phyloP scores from a whole-genome alignment of 2,113 vertebrate genomes.

The Pristiophorus japonicus region DNA sequence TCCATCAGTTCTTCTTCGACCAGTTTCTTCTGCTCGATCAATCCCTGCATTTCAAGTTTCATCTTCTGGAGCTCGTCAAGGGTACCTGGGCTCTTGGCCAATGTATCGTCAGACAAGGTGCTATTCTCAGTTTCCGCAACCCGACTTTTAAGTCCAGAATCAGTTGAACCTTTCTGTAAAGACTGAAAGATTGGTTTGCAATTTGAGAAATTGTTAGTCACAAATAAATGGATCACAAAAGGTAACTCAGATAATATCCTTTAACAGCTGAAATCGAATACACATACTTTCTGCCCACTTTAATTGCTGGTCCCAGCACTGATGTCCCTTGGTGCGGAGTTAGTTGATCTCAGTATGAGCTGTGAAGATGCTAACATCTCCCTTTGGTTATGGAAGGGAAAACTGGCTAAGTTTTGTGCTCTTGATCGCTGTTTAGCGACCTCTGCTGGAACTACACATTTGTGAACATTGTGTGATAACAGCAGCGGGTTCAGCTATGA shows the following conservation, averaged over 20 bases:
- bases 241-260: not conserved
- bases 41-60: constrained; percentile 54
- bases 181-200: not conserved
- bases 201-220: not conserved
- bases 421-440: not conserved
- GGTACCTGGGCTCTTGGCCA: constrained; percentile 41
- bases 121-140: constrained; percentile 35
- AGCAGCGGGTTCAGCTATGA: not conserved
- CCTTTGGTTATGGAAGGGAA: not conserved
- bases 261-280: no score
- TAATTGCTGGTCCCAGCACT: not conserved
- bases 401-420: not conserved
- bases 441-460: not conserved
- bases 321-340: not conserved
- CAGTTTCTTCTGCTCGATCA: constrained; percentile 63
- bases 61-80: constrained; percentile 54
- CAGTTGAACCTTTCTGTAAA: not conserved
- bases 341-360: not conserved
- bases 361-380: not conserved
- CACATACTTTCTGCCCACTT: no score
- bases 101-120: not conserved
- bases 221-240: not conserved
- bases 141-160: constrained; percentile 37
- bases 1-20: constrained; percentile 72
- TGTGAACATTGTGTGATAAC: not conserved